phyloP scores from a whole-genome alignment of 2,888 invertebrate species.

The Brachyptera putata region DNA sequence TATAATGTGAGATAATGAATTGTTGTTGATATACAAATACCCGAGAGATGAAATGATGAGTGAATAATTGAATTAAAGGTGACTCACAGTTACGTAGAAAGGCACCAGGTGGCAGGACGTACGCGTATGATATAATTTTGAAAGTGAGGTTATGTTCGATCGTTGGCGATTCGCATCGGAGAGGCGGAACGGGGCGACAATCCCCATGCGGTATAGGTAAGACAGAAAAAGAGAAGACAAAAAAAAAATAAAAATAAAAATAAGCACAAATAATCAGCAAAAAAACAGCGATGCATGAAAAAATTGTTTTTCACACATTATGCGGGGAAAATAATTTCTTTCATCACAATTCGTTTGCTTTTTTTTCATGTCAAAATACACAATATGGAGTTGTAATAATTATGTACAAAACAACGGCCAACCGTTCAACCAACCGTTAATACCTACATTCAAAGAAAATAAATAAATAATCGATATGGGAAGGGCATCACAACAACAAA shows the following conservation, averaged over 20 bases:
- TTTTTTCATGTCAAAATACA: neutral
- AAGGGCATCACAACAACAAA: too few relatives aligned
- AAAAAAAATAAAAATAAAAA: slow-evolving; percentile 50
- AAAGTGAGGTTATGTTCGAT: neutral
- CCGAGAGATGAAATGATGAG: slow-evolving; percentile 10
- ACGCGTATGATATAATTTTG: neutral
- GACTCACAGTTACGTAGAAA: slow-evolving; percentile 29
- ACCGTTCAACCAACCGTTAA: slow-evolving; percentile 11
- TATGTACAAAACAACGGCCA: slow-evolving; percentile 5
- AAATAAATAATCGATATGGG: too few relatives aligned
- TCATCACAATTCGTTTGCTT: too few relatives aligned
- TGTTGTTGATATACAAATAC: neutral
- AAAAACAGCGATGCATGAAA: slow-evolving; percentile 10
- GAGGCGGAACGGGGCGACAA: too few relatives aligned
- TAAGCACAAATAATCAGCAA: slow-evolving; percentile 29
- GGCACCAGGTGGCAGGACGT: neutral
- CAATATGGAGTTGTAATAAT: slow-evolving; percentile 5
- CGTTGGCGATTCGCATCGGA: slow-evolving; percentile 8
- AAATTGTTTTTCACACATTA: neutral
- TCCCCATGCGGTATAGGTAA: slow-evolving; percentile 42
- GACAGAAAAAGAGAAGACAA: slow-evolving; percentile 52
- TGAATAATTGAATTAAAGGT: slow-evolving; percentile 17
- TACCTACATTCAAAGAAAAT: neutral
- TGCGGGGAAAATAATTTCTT: too few relatives aligned
- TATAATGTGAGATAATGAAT: too few relatives aligned